Evolutionary conservation across 1,140 invertebrate genomes (phyloP).

Genomic region (Zaprionus inermis): DNA sequence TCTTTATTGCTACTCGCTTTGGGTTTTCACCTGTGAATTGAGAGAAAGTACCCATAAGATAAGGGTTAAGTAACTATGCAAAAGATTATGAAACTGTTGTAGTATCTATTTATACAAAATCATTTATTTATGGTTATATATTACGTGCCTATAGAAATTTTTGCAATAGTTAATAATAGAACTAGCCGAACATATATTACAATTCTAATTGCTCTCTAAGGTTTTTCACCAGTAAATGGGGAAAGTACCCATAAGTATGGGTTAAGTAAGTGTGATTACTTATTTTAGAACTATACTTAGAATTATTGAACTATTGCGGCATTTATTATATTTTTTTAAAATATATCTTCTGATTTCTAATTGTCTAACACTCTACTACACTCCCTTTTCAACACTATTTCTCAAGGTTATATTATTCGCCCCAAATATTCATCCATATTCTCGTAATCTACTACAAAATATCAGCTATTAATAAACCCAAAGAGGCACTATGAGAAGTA

Average conservation of each 20-base stretch:
- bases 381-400: neutral
- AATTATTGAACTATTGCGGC: no score
- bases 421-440: neutral
- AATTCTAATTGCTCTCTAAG: no score
- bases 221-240: no score
- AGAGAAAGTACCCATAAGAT: neutral
- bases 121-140: neutral
- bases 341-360: neutral
- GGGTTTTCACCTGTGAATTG: neutral
- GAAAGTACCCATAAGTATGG: no score
- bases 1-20: neutral
- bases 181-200: no score
- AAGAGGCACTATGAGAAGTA: neutral
- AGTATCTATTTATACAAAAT: neutral
- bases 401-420: neutral
- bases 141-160: no score
- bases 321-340: no score
- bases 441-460: constrained; percentile 3
- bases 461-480: constrained; percentile 40
- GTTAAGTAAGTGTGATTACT: no score
- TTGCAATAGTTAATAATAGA: no score
- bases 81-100: neutral
- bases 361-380: neutral
- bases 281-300: no score
- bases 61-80: constrained; percentile 1